Evolutionary conservation across 2,888 invertebrate species (phyloP).

Genomic region (Ypsolopha scabrella): DNA sequence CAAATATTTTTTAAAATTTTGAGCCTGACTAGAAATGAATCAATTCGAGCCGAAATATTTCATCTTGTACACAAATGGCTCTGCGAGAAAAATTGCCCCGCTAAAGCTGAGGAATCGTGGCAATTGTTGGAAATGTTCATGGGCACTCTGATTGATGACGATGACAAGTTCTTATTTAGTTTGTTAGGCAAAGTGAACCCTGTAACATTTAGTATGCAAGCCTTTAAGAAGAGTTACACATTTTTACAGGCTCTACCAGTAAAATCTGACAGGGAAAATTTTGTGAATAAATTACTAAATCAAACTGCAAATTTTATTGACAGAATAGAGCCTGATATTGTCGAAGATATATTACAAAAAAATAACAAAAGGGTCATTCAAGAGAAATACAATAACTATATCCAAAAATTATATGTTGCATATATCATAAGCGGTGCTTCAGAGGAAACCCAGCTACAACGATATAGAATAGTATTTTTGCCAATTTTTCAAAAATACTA

Average conservation of each 20-base stretch:
- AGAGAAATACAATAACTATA: slow-evolving; percentile 12
- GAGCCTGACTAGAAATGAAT: slow-evolving; percentile 33
- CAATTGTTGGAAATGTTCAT: slow-evolving; percentile 33
- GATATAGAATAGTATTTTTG: slow-evolving; percentile 25
- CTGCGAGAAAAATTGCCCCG: slow-evolving; percentile 26
- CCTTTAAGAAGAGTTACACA: slow-evolving; percentile 30
- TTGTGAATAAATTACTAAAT: slow-evolving; percentile 13
- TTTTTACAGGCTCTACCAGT: slow-evolving; percentile 26
- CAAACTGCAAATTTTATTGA: slow-evolving; percentile 28
- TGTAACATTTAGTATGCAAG: slow-evolving; percentile 24
- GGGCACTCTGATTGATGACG: slow-evolving; percentile 31
- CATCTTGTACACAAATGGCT: slow-evolving; percentile 29
- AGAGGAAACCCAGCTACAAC: slow-evolving; percentile 26
- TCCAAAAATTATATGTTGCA: slow-evolving; percentile 20
- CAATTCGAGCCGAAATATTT: slow-evolving; percentile 37
- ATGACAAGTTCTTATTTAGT: slow-evolving; percentile 36
- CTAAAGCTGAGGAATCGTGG: slow-evolving; percentile 25
- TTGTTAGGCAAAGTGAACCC: slow-evolving; percentile 21
- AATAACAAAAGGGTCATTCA: slow-evolving; percentile 16
- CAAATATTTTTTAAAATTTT: slow-evolving; percentile 27
- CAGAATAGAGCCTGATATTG: slow-evolving; percentile 25
- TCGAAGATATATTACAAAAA: slow-evolving; percentile 25
- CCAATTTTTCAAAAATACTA: slow-evolving; percentile 28
- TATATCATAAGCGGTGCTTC: slow-evolving; percentile 27
- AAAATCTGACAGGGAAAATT: slow-evolving; percentile 15